phyloP scores from a whole-genome alignment of 2,888 invertebrate species.

The Pardosa pseudoannulata region DNA sequence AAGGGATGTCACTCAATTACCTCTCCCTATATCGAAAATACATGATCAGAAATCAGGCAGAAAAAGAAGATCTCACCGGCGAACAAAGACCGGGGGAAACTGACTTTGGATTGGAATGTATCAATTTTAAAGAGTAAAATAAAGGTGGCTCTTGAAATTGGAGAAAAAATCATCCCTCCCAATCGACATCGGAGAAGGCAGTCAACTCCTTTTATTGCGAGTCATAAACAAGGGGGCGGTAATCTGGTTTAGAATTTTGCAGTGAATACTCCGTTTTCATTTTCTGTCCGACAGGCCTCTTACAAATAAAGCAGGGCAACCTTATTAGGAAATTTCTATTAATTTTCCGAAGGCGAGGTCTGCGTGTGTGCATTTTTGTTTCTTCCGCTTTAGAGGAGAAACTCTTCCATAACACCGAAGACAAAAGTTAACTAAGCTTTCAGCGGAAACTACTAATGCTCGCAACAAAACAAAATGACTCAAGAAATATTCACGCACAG shows the following conservation, averaged over 20 bases:
- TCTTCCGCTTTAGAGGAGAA: slow-evolving; percentile 31
- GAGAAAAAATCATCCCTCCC: slow-evolving; percentile 8
- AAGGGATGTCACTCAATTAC: slow-evolving; percentile 22
- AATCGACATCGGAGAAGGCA: slow-evolving; percentile 3
- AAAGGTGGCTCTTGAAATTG: slow-evolving; percentile 2
- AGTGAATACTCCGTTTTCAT: slow-evolving; percentile 54
- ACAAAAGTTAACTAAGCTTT: slow-evolving; percentile 72
- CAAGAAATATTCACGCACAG: slow-evolving; percentile 48
- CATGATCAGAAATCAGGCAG: slow-evolving; percentile 1
- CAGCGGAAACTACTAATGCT: slow-evolving; percentile 62
- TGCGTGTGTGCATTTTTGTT: slow-evolving; percentile 27
- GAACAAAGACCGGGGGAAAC: neutral
- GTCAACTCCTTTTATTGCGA: neutral
- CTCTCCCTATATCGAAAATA: slow-evolving; percentile 1
- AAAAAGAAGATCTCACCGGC: neutral
- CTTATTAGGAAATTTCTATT: slow-evolving; percentile 58
- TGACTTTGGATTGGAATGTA: neutral
- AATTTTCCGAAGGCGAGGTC: slow-evolving; percentile 21
- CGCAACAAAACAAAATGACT: slow-evolving; percentile 61
- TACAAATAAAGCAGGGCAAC: slow-evolving; percentile 16
- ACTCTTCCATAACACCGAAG: slow-evolving; percentile 32
- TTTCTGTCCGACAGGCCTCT: slow-evolving; percentile 18
- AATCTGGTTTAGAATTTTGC: slow-evolving; percentile 38
- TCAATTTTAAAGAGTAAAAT: slow-evolving; percentile 23
- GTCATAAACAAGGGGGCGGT: slow-evolving; percentile 25